Evolutionary conservation across 1,140 invertebrate species (phyloP), one percentile per base, ranked within the genome.

Genomic region (Drosophila baimaii): DNA sequence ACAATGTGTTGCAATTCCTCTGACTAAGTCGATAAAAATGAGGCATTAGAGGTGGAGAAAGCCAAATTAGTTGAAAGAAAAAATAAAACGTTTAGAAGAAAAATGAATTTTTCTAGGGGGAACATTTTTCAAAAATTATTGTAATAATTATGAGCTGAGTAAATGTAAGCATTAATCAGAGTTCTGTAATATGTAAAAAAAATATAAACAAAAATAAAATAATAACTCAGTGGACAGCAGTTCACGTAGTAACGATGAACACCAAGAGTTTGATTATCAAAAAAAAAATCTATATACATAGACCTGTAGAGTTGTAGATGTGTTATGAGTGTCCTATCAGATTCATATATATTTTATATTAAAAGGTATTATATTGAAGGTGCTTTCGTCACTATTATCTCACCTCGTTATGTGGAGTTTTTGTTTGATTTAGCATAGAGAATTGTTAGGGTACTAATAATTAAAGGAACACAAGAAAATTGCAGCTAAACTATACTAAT

Each of bases 1-100:
- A 49, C 31, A 69, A 68, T 56, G 33, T 77, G 82, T 81, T 77
- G 81, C 61, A 81, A 81, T 64, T 51, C 37, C 46, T 62, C 21
- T 43, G 29, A 52, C 51, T 51, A 58, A 43, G 54, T 41, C 31
- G 39, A 63, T 52, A 21, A 29, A 55, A 49, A 35, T 41, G 15
- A 35, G 33, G 15, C 27, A 63, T 37, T 21, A 17, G 33, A 41
- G 27, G 44, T 31, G 27, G 23, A 25, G 43, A 54, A 41, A 31
- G 44, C 13, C 29, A 65, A 52, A 57, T 75, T 75, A 57, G 43
- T 33, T 33, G 33, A 21, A 54, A 44, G 21, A 57, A 49, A 57
- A 49, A 31, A 61, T 57, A 44, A 71, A 72, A 51, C 33, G 17
- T 54, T 17, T 61, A 52, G 7, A 21, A 35, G 35, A 70, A 61